Evolutionary conservation across 2,113 vertebrate species (phyloP).

Genomic region (Eulacestoma nigropectus): DNA sequence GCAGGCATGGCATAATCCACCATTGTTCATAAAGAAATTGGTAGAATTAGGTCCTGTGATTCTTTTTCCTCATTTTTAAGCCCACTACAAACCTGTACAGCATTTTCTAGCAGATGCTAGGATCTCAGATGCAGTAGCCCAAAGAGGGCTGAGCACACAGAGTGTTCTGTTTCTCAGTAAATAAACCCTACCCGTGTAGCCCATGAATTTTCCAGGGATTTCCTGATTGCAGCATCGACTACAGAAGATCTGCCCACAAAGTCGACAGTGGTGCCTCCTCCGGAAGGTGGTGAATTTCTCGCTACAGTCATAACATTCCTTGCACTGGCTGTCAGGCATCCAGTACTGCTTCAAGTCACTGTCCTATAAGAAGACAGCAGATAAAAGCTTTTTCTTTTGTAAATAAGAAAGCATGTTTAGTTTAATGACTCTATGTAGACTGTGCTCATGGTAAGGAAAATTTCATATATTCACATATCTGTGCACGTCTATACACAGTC

Average conservation of each 20-base stretch:
- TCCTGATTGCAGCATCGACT: slow-evolving; percentile 99
- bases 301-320: slow-evolving; percentile 97
- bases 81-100: neutral
- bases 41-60: neutral
- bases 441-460: neutral
- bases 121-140: neutral
- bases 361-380: slow-evolving; percentile 73
- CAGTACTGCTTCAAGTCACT: slow-evolving; percentile 98
- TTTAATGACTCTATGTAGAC: neutral
- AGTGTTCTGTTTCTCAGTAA: neutral
- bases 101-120: neutral
- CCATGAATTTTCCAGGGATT: slow-evolving; percentile 99
- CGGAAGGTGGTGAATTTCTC: slow-evolving; percentile 98
- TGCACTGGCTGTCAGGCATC: slow-evolving; percentile 99
- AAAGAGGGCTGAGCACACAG: neutral
- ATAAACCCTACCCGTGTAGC: slow-evolving; percentile 86
- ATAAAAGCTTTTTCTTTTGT: neutral
- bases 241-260: slow-evolving; percentile 98
- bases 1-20: neutral
- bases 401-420: neutral
- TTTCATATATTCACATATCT: neutral
- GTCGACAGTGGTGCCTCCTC: slow-evolving; percentile 91
- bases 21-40: neutral
- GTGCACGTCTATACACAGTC: accelerated
- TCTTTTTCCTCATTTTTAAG: neutral